A percentile compares a stretch with the other conserved stretches of the same genome.
Conservation (phyloP, 2,797 vertebrate species). For the Xenopus petersii region DNA sequence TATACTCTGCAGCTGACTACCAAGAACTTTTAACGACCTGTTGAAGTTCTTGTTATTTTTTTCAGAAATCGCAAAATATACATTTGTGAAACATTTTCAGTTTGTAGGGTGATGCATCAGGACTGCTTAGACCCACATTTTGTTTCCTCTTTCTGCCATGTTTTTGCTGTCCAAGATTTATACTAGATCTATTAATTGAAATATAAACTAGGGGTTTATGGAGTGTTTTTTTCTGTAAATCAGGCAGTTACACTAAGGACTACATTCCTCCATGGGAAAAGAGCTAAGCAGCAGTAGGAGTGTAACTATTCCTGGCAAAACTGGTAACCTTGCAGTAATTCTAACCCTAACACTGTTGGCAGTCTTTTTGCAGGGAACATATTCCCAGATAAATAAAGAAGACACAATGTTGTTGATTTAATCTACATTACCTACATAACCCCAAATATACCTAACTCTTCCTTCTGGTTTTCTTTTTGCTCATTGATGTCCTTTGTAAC, state of each 20-base stretch:
- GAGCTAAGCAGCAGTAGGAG: background rate
- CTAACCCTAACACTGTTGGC: background rate
- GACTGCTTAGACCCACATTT: background rate
- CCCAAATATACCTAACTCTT: background rate
- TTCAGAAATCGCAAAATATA: too few species aligned
- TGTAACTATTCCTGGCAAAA: background rate
- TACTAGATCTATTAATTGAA: too few species aligned
- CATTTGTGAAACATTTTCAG: too few species aligned
- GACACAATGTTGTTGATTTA: background rate
- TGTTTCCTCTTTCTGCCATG: too few species aligned
- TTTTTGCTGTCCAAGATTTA: too few species aligned
- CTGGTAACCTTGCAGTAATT: background rate
- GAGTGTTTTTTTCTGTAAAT: too few species aligned
- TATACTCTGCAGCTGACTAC: conserved; percentile 6
- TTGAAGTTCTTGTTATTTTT: too few species aligned
- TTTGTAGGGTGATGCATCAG: too few species aligned
- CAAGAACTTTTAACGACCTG: conserved; percentile 23
- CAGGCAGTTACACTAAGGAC: background rate
- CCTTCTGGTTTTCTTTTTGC: background rate
- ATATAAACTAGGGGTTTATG: too few species aligned
- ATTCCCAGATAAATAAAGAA: too few species aligned
- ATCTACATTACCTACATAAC: background rate
- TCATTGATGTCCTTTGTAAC: background rate
- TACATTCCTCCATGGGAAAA: background rate
- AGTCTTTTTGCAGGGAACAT: background rate